phyloP scores from a whole-genome alignment of 2,797 vertebrate species.

The Karalla daura region DNA sequence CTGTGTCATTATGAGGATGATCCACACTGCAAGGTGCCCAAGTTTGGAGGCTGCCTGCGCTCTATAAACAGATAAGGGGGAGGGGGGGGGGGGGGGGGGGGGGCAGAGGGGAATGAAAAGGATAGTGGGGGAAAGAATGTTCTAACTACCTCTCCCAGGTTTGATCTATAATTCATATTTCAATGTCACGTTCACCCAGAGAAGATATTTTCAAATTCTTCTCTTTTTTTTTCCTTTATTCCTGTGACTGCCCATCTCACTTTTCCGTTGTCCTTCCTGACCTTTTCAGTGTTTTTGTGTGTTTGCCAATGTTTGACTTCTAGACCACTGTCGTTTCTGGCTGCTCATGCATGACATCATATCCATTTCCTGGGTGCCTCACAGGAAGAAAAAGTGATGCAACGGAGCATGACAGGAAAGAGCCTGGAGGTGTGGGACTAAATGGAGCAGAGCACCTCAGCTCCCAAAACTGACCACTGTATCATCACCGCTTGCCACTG shows the following conservation, averaged over 20 bases:
- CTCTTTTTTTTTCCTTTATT: too few species aligned
- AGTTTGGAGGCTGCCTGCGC: conserved; percentile 12
- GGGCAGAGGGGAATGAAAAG: conserved; percentile 34
- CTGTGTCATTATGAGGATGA: conserved; percentile 20
- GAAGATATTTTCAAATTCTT: conserved; percentile 42
- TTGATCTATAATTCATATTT: conserved; percentile 74
- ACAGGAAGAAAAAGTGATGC: conserved; percentile 50
- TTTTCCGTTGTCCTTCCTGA: conserved; percentile 28
- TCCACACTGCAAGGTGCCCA: conserved; percentile 10
- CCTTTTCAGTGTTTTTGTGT: conserved; percentile 36
- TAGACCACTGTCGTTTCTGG: conserved; percentile 53
- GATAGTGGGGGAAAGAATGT: conserved; percentile 10
- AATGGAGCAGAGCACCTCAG: conserved; percentile 66
- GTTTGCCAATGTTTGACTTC: conserved; percentile 45
- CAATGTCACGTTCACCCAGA: conserved; percentile 20
- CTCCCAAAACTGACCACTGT: conserved; percentile 39
- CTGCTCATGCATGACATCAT: conserved; percentile 70
- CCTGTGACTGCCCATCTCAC: background rate
- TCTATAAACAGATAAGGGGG: conserved; percentile 6
- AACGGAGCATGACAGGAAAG: conserved; percentile 51
- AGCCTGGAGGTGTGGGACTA: conserved; percentile 47
- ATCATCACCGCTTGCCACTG: conserved; percentile 13
- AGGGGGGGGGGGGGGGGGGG: background rate
- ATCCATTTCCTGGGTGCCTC: conserved; percentile 68
- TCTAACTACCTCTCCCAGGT: conserved; percentile 42